Base-by-base conservation (phyloP, 2,888 invertebrate genomes). In the Harpalus rufipes region DNA sequence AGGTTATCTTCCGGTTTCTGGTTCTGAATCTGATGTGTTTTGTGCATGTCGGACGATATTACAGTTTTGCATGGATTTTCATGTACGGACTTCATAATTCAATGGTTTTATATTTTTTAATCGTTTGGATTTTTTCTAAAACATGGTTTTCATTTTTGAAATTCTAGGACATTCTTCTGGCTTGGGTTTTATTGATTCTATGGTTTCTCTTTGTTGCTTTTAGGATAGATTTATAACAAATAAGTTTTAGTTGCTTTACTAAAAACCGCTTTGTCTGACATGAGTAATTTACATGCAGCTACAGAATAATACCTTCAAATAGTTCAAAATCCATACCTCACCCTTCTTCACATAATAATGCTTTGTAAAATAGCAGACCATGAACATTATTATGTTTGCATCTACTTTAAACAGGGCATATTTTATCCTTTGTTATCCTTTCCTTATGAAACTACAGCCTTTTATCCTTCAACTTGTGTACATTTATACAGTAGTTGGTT, bases 1-100 rank as follows among this genome's bases (percentile, higher is more conserved):
- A 93, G 92, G 39, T 68, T 78, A 39, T 74, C 56, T 78, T 32
- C 58, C 72, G 65, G 51, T 78, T 78, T 58, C 58, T 74, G 44
- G 44, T 74, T 74, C 72, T 74, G 44, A 18, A 41, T 74, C 72
- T 74, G 72, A 74, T 74, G 72, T 74, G 44, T 74, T 74, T 74
- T 41, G 18, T 74, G 72, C 72, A 74, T 74, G 72, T 74, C 72
- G 72, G 72, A 68, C 68, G 41, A 44, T 44, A 41, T 44, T 74
- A 18, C 7, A 74, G n/a, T 32, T 68, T 25, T 74, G 72, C 72
- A 74, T 74, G 72, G 44, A 74, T 18, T 32, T 74, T 74, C 72
- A 12, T 72, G 39, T 74, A 14, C 44, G 44, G 72, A 74, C 41
- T 68, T 68, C 39, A 68, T 68, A 68, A 63, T 7, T 63, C 25